phyloP scores from a whole-genome alignment of 2,113 vertebrate genomes.

The Bufo bufo region DNA sequence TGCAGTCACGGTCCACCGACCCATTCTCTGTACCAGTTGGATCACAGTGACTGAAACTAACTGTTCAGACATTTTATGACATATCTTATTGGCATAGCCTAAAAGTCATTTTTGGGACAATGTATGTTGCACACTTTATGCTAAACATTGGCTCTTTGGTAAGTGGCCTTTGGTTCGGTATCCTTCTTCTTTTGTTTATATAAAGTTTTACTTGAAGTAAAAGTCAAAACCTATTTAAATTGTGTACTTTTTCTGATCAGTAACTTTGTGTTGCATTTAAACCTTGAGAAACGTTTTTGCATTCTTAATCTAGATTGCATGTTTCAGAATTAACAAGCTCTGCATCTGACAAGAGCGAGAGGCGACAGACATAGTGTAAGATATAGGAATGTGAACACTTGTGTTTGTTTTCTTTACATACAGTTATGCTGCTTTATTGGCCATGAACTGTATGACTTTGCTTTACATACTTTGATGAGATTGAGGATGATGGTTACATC shows the following conservation, averaged over 20 bases:
- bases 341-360: conserved; percentile 23
- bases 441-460: conserved; percentile 14
- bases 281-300: not conserved
- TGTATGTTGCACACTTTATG: too few relatives aligned
- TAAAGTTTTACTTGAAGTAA: not conserved
- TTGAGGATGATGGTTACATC: conserved; percentile 35
- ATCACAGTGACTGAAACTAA: too few relatives aligned
- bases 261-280: not conserved
- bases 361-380: conserved; percentile 11
- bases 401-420: conserved; percentile 45
- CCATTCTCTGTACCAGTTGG: too few relatives aligned
- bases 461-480: conserved; percentile 46
- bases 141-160: too few relatives aligned
- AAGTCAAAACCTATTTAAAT: not conserved
- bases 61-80: too few relatives aligned
- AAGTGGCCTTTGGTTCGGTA: too few relatives aligned
- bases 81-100: too few relatives aligned
- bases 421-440: conserved; percentile 29
- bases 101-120: too few relatives aligned
- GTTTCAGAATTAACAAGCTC: not conserved
- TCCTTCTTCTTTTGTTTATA: too few relatives aligned
- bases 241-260: not conserved
- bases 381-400: conserved; percentile 31
- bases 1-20: too few relatives aligned
- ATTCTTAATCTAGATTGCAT: conserved; percentile 12